phyloP scores from a whole-genome alignment of 64 coral and sea anemone genomes.

The Stichodactyla helianthus region DNA sequence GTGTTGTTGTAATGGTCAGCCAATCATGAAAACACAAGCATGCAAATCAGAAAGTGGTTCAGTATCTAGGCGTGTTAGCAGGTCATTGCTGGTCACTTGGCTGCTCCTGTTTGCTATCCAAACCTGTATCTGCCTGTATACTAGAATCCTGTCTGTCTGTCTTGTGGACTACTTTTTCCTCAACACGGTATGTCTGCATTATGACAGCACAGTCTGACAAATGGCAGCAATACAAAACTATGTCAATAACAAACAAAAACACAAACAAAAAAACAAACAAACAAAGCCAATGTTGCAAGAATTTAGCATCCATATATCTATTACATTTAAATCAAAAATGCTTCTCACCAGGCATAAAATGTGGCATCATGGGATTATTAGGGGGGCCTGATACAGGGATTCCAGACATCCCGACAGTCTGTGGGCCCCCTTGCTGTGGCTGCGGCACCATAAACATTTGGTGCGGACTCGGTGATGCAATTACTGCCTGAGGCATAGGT shows the following conservation, averaged over 20 bases:
- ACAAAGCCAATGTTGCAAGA: no score
- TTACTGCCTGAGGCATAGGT: neutral
- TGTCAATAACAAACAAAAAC: no score
- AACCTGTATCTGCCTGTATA: neutral
- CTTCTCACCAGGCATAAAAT: neutral
- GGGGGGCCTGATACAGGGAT: constrained; percentile 4
- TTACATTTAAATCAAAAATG: neutral
- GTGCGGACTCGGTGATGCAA: neutral
- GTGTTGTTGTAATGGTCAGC: no score
- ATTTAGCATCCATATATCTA: no score
- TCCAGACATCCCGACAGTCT: neutral
- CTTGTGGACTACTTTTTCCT: neutral
- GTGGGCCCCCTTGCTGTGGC: neutral
- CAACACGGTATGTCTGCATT: neutral
- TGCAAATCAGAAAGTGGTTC: no score
- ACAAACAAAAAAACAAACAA: no score
- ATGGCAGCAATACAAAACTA: neutral
- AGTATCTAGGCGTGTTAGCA: neutral
- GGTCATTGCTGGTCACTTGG: neutral
- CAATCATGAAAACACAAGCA: no score
- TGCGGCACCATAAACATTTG: neutral
- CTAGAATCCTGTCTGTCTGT: neutral
- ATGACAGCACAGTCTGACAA: neutral
- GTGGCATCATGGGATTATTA: neutral
- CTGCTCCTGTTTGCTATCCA: neutral